Evolutionary conservation across 2,113 vertebrate genomes (phyloP).

Genomic region (Trogon surrucura): DNA sequence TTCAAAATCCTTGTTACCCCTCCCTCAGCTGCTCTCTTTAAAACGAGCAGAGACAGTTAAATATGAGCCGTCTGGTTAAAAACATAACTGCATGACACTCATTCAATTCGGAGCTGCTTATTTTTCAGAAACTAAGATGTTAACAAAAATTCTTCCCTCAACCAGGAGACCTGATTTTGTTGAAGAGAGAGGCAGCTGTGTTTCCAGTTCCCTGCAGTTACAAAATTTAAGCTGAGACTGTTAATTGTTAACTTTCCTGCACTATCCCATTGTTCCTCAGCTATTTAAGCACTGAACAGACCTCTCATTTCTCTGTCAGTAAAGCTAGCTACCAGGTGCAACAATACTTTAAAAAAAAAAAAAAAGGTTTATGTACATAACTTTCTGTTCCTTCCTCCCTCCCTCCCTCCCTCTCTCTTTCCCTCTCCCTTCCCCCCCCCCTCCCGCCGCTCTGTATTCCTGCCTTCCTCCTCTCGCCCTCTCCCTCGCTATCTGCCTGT

Average conservation of each 20-base stretch:
- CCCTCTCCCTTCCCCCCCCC: neutral
- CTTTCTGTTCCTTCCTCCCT: conserved; percentile 69
- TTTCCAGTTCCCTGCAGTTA: conserved; percentile 78
- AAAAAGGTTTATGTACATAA: conserved; percentile 69
- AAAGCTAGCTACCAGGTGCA: conserved; percentile 74
- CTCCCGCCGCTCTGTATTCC: conserved; percentile 33
- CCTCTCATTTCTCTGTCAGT: conserved; percentile 54
- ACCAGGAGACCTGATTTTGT: conserved; percentile 74
- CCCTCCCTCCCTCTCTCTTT: neutral
- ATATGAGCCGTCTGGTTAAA: conserved; percentile 58
- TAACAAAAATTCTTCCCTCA: conserved; percentile 65
- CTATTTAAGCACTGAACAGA: conserved; percentile 66
- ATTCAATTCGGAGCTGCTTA: conserved; percentile 66
- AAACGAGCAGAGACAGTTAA: conserved; percentile 68
- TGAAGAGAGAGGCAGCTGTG: conserved; percentile 72
- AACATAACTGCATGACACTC: conserved; percentile 55
- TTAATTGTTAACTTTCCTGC: conserved; percentile 75
- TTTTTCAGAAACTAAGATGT: conserved; percentile 71
- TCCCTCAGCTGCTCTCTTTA: conserved; percentile 47
- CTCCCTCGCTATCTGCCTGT: conserved; percentile 75
- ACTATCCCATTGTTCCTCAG: conserved; percentile 75
- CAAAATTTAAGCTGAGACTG: conserved; percentile 73
- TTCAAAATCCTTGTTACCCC: conserved; percentile 43
- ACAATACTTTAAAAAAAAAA: conserved; percentile 43
- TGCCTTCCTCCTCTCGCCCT: conserved; percentile 64